Percentiles rank a stretch among this genome's conserved stretches.
Conservation (phyloP, 2,113 vertebrate genomes). For the Protobothrops mucrosquamatus region DNA sequence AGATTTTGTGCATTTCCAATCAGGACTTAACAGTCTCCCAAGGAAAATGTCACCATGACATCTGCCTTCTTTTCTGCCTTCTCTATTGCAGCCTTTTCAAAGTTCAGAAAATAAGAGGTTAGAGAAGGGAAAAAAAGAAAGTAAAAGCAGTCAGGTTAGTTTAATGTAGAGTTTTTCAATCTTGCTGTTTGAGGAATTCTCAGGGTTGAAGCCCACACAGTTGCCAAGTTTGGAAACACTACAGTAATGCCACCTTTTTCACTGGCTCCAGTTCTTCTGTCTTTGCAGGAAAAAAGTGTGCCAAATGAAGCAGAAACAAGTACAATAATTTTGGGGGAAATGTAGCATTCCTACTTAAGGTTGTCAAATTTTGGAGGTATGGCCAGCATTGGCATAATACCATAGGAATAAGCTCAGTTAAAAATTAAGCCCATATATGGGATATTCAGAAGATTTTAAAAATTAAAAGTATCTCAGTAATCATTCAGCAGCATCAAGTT, state of each 20-base stretch:
- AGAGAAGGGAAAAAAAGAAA: not conserved
- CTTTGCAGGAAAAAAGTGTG: not conserved
- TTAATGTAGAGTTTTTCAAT: not conserved
- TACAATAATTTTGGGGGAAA: no score
- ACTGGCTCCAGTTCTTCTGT: not conserved
- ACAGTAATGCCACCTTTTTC: not conserved
- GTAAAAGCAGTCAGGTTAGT: not conserved
- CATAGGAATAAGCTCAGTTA: not conserved
- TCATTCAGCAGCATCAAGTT: not conserved
- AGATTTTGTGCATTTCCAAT: not conserved
- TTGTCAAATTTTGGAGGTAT: not conserved
- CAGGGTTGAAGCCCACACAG: not conserved
- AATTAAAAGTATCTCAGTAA: not conserved
- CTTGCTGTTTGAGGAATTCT: not conserved
- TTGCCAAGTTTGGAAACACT: not conserved
- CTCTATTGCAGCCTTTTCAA: not conserved
- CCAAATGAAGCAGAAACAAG: not conserved
- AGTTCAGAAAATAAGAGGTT: not conserved
- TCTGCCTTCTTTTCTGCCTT: not conserved
- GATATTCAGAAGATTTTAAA: not conserved
- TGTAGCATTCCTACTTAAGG: no score
- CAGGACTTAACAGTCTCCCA: conserved; percentile 76
- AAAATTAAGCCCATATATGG: not conserved
- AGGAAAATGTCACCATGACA: not conserved
- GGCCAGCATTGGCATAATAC: not conserved